Evolutionary conservation across 2,113 vertebrate genomes (phyloP).

Genomic region (Melospiza melodia): DNA sequence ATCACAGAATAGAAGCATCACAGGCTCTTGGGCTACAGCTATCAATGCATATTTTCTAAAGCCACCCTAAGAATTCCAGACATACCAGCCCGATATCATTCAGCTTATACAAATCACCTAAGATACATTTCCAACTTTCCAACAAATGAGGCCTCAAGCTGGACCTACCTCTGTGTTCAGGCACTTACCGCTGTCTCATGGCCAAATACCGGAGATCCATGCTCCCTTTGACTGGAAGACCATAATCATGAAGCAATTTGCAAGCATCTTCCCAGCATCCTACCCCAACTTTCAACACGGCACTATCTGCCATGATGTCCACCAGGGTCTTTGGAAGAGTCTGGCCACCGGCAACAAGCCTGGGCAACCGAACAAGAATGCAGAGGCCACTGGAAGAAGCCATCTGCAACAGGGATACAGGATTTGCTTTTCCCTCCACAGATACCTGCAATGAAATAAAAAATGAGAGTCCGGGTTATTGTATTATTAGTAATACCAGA

Average conservation of each 20-base stretch:
- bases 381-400: conserved; percentile 87
- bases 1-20: not conserved
- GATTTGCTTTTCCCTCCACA: conserved; percentile 78
- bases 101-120: not conserved
- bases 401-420: conserved; percentile 90
- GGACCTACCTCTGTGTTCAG: not conserved
- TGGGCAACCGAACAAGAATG: conserved; percentile 84
- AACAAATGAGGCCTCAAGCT: not conserved
- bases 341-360: conserved; percentile 70
- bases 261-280: conserved; percentile 92
- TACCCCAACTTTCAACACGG: conserved; percentile 91
- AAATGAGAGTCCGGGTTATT: not conserved
- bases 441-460: conserved; percentile 81
- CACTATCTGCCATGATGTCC: conserved; percentile 81
- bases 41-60: not conserved
- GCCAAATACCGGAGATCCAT: conserved; percentile 91
- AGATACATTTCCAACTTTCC: not conserved
- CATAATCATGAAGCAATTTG: conserved; percentile 86
- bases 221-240: conserved; percentile 80
- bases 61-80: not conserved
- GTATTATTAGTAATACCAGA: not conserved
- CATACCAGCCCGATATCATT: not conserved
- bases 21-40: not conserved
- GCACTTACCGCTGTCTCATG: conserved; percentile 81
- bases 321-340: conserved; percentile 80